Base-by-base conservation (phyloP, 2,888 invertebrate genomes). In the Cyclophora punctaria region DNA sequence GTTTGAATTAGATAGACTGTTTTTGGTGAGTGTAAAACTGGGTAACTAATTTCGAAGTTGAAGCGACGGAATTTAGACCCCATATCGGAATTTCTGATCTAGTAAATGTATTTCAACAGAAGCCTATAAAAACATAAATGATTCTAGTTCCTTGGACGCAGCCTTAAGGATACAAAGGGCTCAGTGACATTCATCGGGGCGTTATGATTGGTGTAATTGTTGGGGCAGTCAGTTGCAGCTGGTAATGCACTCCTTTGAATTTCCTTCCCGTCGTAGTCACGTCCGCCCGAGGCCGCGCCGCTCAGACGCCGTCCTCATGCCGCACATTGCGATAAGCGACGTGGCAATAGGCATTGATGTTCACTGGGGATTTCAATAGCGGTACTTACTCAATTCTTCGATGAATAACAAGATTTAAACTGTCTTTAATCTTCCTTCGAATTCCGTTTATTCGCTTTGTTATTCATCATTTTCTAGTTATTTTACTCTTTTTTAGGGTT, bases 261-360 rank as follows among this genome's bases (percentile, higher is more conserved):
- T 66, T 65, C 58, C 60, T 62, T 66, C 65, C 70, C 62, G 60
- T 60, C 62, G 64, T 20, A 20, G 20, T 34, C 48, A 52, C 57
- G 47, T 52, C 49, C 54, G 49, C 49, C 58, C 56, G 44, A 34
- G 44, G 57, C 46, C 44, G 44, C 43, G 43, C 63, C 63, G 62
- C 62, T 20, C 20, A 20, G 63, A 56, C 65, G 62, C 61, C 63
- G 58, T 64, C 64, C 60, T 77, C 72, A 66, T 69, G 62, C 72
- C 72, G 75, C 75, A 75, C 73, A 76, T 73, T 78, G 78, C 67
- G 84, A 84, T 85, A 85, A 85, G 77, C 81, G 83, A 83, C 83
- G 78, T 78, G 75, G 82, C 84, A 85, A 83, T 83, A 84, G 82
- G 84, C 82, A 84, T 84, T 86, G 81, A 85, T 80, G 83, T 76